Conservation (phyloP, 2,888 invertebrate genomes). For the Carterocephalus palaemon region DNA sequence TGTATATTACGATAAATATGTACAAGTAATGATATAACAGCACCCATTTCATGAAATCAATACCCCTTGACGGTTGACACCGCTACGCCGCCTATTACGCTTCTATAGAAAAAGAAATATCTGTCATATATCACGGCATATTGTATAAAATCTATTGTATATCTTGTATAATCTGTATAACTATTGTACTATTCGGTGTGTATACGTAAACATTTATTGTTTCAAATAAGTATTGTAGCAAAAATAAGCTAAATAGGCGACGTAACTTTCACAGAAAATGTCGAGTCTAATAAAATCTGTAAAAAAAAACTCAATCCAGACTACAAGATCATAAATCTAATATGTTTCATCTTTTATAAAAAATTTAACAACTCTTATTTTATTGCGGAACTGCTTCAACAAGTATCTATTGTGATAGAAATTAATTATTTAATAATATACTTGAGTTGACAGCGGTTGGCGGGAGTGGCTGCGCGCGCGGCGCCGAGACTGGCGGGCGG, state of each 20-base stretch:
- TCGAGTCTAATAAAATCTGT: constrained; percentile 72
- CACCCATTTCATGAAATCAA: constrained; percentile 73
- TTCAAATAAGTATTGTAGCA: constrained; percentile 71
- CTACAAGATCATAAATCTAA: constrained; percentile 78
- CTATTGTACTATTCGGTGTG: constrained; percentile 57
- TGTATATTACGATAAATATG: constrained; percentile 76
- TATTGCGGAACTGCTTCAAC: constrained; percentile 74
- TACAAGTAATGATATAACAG: constrained; percentile 75
- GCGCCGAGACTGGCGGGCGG: constrained; percentile 40
- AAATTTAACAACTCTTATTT: constrained; percentile 78
- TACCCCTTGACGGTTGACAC: constrained; percentile 38
- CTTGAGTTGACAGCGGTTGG: constrained; percentile 68
- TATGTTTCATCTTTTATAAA: constrained; percentile 75
- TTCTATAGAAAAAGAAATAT: constrained; percentile 51
- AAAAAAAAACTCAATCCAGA: constrained; percentile 77
- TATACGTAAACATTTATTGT: constrained; percentile 61
- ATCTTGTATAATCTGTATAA: constrained; percentile 56
- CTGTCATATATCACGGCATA: constrained; percentile 63
- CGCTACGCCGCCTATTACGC: constrained; percentile 58
- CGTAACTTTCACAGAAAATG: constrained; percentile 50
- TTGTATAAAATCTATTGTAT: constrained; percentile 67
- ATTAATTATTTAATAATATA: constrained; percentile 48
- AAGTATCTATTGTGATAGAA: constrained; percentile 74
- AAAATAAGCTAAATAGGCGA: constrained; percentile 69
- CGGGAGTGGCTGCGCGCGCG: constrained; percentile 68